Evolutionary conservation across 2,113 vertebrate species (phyloP).

Genomic region (Hippopotamus amphibius): DNA sequence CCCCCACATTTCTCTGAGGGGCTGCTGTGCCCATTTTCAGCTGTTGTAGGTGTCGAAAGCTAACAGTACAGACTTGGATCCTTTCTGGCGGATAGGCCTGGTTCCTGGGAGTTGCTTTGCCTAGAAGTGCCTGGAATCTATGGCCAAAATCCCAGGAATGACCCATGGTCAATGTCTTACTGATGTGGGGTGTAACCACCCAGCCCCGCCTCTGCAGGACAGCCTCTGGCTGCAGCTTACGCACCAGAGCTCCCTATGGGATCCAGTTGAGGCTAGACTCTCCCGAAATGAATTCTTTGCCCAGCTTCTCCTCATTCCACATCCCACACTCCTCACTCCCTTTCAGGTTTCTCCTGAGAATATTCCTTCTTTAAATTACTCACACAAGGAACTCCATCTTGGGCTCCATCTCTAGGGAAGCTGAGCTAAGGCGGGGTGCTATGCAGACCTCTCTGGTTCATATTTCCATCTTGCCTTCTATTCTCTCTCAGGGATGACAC

Average conservation of each 20-base stretch:
- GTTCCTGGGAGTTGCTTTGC: background rate
- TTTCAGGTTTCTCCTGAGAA: background rate
- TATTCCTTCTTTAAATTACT: background rate
- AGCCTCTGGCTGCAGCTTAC: background rate
- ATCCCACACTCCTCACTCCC: background rate
- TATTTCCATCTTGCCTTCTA: background rate
- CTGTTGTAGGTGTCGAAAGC: background rate
- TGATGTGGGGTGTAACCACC: background rate
- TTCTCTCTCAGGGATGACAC: background rate
- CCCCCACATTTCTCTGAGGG: background rate
- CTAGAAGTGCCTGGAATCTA: background rate
- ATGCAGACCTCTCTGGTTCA: background rate
- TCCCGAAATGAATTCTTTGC: background rate
- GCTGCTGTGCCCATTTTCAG: background rate
- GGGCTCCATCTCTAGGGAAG: background rate
- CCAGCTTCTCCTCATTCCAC: accelerated
- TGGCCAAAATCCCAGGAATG: background rate
- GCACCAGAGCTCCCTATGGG: background rate
- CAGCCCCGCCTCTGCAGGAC: background rate
- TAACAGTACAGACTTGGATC: accelerated
- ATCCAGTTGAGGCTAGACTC: too few relatives aligned
- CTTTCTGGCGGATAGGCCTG: background rate
- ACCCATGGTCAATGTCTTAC: accelerated
- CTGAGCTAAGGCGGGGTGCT: background rate
- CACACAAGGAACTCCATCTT: background rate